Evolutionary conservation across 2,888 invertebrate species (phyloP), one percentile per base, ranked within the genome.

Genomic region (Taenaris catops): DNA sequence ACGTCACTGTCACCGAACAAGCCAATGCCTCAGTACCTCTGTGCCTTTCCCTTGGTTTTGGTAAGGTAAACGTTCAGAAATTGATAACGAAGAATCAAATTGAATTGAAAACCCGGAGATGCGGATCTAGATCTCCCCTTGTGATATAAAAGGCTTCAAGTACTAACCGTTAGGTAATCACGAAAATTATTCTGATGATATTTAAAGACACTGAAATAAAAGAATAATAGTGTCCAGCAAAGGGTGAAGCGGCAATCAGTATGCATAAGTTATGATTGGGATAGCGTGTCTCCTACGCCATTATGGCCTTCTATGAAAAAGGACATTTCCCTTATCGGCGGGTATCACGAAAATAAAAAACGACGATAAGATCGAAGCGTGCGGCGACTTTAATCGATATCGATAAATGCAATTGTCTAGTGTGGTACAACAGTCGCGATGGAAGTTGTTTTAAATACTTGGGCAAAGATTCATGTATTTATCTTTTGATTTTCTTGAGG

Each of bases 321-420:
- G 83, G 81, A 84, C 83, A 83, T 81, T 81, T 76, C 68, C 69
- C 72, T 86, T 86, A 84, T 86, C 86, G 73, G 51, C 63, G 76
- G 79, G 72, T 83, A 86, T 84, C 84, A 80, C 74, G 74, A 80
- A 81, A 84, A 84, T 84, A 84, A 84, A 83, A 84, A 79, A 72
- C 44, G 50, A 49, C 55, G 84, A 84, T 84, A 83, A 84, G 74
- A 84, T 86, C 86, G 60, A 50, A 49, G 60, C 52, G 53, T 42
- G 56, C 54, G 46, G 58, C 31, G 44, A 44, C 44, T 29, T 33
- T 41, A 41, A 46, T 45, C 50, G 50, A 55, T 49, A 48, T 53
- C 51, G 53, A 52, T 48, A 41, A 38, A 41, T 44, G 40, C 43
- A 44, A 38, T 41, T 41, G 44, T 44, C 44, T 44, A 40, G 29